Percentiles rank a stretch among this genome's conserved stretches.
These are phyloP conservation scores for Notiomystis cincta DNA, from an alignment of 2,113 vertebrate species.

Conservation along the genomic window DNA sequence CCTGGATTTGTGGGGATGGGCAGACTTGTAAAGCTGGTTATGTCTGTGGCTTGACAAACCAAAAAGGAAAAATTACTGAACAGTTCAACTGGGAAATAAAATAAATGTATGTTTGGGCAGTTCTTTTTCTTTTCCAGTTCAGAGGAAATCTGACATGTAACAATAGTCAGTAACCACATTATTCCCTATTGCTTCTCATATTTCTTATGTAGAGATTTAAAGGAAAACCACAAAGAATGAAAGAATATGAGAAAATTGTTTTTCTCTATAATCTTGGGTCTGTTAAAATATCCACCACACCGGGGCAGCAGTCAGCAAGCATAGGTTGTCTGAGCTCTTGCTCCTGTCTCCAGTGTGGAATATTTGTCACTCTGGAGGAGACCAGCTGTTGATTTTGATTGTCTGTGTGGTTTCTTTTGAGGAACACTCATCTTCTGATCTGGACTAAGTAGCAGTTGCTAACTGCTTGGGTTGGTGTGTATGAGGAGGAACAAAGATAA, in stretches of 20 bases:
- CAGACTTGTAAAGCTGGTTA: neutral
- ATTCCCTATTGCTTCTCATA: neutral
- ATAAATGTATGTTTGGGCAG: neutral
- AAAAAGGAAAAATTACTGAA: neutral
- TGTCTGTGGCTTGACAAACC: neutral
- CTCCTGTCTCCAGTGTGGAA: neutral
- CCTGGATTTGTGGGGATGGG: neutral
- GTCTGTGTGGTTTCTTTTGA: neutral
- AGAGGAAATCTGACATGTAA: neutral
- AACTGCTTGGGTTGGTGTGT: neutral
- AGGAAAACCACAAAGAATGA: neutral
- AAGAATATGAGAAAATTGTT: neutral
- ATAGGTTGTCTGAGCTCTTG: neutral
- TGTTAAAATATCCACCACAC: conserved; percentile 62
- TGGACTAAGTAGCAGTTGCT: neutral
- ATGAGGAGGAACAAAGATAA: neutral
- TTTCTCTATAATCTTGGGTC: neutral
- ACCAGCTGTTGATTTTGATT: neutral
- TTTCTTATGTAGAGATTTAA: neutral
- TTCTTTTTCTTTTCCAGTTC: neutral
- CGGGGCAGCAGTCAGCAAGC: conserved; percentile 71
- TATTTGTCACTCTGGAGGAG: neutral
- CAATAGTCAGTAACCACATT: neutral
- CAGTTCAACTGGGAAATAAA: neutral
- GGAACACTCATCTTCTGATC: neutral